Evolutionary conservation across 2,888 invertebrate genomes (phyloP).

Genomic region (Standfussiana lucernea): DNA sequence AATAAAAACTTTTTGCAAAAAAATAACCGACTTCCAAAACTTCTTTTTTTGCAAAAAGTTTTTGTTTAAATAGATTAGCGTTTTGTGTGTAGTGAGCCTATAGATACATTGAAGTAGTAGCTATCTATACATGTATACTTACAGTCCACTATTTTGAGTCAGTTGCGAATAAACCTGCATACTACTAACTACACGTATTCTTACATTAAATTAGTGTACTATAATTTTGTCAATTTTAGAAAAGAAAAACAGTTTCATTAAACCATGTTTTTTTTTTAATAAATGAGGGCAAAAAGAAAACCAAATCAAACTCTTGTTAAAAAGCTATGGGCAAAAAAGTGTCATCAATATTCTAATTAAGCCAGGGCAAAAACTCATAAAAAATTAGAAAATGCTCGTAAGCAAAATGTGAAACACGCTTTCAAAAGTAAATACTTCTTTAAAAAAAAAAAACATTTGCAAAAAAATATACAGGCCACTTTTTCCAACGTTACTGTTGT

Average conservation of each 20-base stretch:
- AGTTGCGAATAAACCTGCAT: too few relatives aligned
- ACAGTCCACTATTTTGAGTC: too few relatives aligned
- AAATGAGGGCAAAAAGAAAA: background rate
- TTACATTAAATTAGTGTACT: too few relatives aligned
- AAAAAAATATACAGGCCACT: slow-evolving; percentile 37
- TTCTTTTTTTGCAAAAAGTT: too few relatives aligned
- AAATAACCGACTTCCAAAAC: too few relatives aligned
- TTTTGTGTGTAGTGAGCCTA: too few relatives aligned
- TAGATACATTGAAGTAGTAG: too few relatives aligned
- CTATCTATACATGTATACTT: too few relatives aligned
- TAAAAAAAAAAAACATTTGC: slow-evolving; percentile 10
- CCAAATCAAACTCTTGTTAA: background rate
- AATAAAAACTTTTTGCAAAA: too few relatives aligned
- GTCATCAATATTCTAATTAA: background rate
- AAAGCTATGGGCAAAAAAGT: background rate
- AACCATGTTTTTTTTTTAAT: background rate
- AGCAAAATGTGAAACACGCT: background rate
- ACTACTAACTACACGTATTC: too few relatives aligned
- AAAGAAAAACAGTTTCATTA: background rate
- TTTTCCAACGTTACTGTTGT: slow-evolving; percentile 59
- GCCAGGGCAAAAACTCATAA: background rate
- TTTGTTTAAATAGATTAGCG: too few relatives aligned
- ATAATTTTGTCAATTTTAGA: too few relatives aligned
- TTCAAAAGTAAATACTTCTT: background rate
- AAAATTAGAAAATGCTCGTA: background rate